Conservation (phyloP, 2,888 invertebrate species). For the Entomobrya multifasciata region DNA sequence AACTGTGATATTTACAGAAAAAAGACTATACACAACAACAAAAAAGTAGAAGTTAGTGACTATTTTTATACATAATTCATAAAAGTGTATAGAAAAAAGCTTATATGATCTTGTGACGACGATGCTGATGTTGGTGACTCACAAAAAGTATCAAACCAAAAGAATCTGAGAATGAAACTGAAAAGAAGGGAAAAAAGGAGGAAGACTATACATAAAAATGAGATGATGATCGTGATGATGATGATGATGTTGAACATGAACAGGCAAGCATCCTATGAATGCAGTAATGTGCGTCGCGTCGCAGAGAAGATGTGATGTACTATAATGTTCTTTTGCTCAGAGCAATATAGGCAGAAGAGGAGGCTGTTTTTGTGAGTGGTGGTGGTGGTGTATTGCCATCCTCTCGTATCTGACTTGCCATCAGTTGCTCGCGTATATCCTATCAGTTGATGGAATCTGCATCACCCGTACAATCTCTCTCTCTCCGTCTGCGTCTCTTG, state of each 20-base stretch:
- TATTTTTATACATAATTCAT: neutral
- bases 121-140: constrained; percentile 30
- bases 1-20: constrained; percentile 42
- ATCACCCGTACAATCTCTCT: constrained; percentile 60
- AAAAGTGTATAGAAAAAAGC: neutral
- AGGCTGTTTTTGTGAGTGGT: constrained; percentile 43
- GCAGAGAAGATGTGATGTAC: constrained; percentile 6
- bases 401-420: constrained; percentile 69
- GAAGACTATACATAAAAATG: constrained; percentile 22
- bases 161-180: neutral
- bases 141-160: constrained; percentile 28
- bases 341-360: constrained; percentile 30
- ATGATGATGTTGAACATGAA: constrained; percentile 29
- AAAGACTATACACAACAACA: constrained; percentile 19
- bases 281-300: constrained; percentile 1
- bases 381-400: constrained; percentile 65
- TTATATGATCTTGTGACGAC: neutral
- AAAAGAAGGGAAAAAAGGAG: constrained; percentile 11
- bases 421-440: constrained; percentile 64
- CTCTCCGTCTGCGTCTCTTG: neutral
- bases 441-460: constrained; percentile 71
- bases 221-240: neutral
- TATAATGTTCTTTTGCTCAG: constrained; percentile 37
- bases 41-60: no score
- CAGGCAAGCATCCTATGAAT: no score